Conservation (phyloP, 1,140 invertebrate genomes). For the Drosophila nebulosa region DNA sequence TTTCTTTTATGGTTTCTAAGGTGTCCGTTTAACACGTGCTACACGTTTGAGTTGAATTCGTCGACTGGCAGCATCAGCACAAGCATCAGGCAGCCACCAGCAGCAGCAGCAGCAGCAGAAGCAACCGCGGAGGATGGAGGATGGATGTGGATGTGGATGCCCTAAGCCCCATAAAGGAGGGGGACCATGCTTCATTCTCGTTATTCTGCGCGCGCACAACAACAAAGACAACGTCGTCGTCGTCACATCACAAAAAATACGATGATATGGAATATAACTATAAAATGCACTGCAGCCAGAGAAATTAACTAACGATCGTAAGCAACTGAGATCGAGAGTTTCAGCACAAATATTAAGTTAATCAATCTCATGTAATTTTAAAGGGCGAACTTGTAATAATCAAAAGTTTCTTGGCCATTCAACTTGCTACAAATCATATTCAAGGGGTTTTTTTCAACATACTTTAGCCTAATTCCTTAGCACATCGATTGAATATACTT, state of each 20-base stretch:
- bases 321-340: not conserved
- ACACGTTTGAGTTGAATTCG: constrained; percentile 56
- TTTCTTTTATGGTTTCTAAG: constrained; percentile 2
- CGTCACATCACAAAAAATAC: not conserved
- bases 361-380: too few relatives aligned
- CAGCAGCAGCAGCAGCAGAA: constrained; percentile 13
- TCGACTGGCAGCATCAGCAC: constrained; percentile 48
- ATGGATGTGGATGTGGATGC: constrained; percentile 3
- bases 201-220: not conserved
- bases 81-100: constrained; percentile 6
- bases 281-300: not conserved
- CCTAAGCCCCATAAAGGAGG: not conserved
- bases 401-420: too few relatives aligned
- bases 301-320: not conserved
- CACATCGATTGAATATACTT: too few relatives aligned
- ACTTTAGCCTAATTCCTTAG: too few relatives aligned
- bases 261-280: not conserved
- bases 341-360: too few relatives aligned
- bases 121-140: constrained; percentile 23
- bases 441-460: too few relatives aligned
- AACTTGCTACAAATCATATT: too few relatives aligned
- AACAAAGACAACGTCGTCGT: not conserved
- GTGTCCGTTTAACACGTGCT: constrained; percentile 55
- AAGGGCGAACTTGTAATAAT: too few relatives aligned
- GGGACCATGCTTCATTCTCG: not conserved